Percentiles rank a stretch among this genome's conserved stretches.
Evolutionary conservation across 2,888 invertebrate genomes (phyloP).

Genomic region (Vandiemenella viatica): DNA sequence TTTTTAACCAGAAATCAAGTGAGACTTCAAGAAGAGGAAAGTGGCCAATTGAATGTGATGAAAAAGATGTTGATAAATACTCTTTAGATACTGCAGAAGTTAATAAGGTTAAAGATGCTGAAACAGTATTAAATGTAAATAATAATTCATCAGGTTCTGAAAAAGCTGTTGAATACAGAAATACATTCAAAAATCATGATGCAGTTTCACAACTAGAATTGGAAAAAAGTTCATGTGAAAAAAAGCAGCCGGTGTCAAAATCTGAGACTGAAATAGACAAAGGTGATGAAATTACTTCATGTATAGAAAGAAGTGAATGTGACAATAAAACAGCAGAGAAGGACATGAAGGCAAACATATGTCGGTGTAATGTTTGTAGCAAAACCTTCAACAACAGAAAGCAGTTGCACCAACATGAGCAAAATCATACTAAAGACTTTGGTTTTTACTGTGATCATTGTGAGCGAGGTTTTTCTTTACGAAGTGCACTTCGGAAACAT

Average conservation of each 20-base stretch:
- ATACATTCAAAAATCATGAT: no score
- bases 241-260: no score
- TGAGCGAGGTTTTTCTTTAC: slow-evolving; percentile 19
- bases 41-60: neutral
- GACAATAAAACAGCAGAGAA: neutral
- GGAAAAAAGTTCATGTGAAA: no score
- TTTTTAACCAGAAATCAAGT: no score
- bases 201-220: no score
- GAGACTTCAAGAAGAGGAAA: no score
- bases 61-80: neutral
- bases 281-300: slow-evolving; percentile 6
- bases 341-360: neutral
- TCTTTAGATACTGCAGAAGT: neutral
- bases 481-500: slow-evolving; percentile 15
- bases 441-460: slow-evolving; percentile 21
- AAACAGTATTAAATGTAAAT: neutral
- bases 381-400: slow-evolving; percentile 19
- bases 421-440: slow-evolving; percentile 16
- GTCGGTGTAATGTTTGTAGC: slow-evolving; percentile 18
- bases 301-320: neutral
- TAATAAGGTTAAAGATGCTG: neutral
- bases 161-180: neutral
- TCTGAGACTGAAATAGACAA: neutral
- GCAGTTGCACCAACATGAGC: slow-evolving; percentile 13
- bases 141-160: neutral